Evolutionary conservation across 2,113 vertebrate species (phyloP), one percentile per base, ranked within the genome.

Genomic region (Rhinogobius similis): DNA sequence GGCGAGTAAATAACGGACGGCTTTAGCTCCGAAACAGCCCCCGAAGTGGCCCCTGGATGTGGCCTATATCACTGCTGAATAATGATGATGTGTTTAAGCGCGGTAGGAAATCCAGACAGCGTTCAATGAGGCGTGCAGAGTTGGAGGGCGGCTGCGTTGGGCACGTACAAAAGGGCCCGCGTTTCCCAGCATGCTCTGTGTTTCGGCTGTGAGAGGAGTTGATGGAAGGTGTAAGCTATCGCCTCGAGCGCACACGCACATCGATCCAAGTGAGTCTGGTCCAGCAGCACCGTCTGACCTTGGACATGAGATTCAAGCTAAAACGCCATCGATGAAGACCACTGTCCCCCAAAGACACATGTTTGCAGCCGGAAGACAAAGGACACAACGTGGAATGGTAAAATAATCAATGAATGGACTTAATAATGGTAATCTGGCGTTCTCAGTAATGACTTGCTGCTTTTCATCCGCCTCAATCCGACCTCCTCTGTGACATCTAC

Each of bases 21-120:
- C 55, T 58, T 58, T 58, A 58, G 26, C 55, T 55, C 53, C 53
- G 50, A 24, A 52, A 55, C 53, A 27, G 23, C 53, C 53, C 53
- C 53, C 53, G 24, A 55, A 55, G 53, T 55, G 53, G 53, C 55
- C 55, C 55, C 55, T 29, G 55, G 55, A 58, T 58, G 55, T 29
- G 55, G 55, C 55, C 55, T 58, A 58, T 58, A 58, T 58, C 55
- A 58, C 55, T 29, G 23, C 55, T 58, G 55, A 58, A 58, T 58
- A 58, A 58, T 58, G 55, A 58, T 58, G 55, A 58, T 58, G 55
- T 58, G 55, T 58, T 58, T 58, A 58, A 58, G 55, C 55, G 14
- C 26, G 55, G 55, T 29, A 58, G 55, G 55, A 58, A 58, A 58
- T 58, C 55, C 55, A 58, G 55, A 29, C 55, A 18, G 55, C 55